A percentile compares a stretch with the other conserved stretches of the same genome.
These are phyloP conservation scores for Cydia amplana DNA, from an alignment of 1,140 invertebrate genomes.

Conservation along the genomic window DNA sequence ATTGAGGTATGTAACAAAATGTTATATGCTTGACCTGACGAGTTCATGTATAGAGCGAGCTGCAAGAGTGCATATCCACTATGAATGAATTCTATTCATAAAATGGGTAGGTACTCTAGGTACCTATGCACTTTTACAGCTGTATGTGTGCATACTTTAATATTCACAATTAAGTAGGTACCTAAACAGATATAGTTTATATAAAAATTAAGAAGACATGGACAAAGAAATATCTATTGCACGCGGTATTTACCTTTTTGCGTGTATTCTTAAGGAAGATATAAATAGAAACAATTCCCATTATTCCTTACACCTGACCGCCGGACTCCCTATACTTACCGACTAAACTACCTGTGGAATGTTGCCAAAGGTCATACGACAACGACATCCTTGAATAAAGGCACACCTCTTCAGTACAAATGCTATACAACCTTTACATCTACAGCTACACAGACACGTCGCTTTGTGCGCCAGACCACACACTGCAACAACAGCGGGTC, in stretches of 20 bases:
- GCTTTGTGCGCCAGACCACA: constrained; percentile 21
- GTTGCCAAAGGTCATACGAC: constrained; percentile 29
- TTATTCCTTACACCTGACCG: constrained; percentile 7
- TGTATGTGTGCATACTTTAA: no score
- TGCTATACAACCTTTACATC: constrained; percentile 7
- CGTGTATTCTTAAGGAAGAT: background rate
- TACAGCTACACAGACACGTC: background rate
- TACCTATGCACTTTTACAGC: no score
- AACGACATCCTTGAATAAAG: constrained; percentile 25
- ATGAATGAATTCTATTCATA: no score
- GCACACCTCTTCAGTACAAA: constrained; percentile 25
- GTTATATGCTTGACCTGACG: no score
- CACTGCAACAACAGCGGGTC: background rate
- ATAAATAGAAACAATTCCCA: background rate
- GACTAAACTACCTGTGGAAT: constrained; percentile 22
- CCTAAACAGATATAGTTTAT: no score
- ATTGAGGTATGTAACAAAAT: no score
- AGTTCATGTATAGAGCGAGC: no score
- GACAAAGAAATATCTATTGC: no score
- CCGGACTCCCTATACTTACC: background rate
- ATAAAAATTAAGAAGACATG: no score
- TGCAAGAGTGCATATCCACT: no score
- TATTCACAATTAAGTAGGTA: no score
- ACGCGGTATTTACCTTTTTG: background rate
- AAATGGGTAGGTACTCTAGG: no score